Conservation (phyloP, 1,140 invertebrate genomes). For the Ceratitis capitata region DNA sequence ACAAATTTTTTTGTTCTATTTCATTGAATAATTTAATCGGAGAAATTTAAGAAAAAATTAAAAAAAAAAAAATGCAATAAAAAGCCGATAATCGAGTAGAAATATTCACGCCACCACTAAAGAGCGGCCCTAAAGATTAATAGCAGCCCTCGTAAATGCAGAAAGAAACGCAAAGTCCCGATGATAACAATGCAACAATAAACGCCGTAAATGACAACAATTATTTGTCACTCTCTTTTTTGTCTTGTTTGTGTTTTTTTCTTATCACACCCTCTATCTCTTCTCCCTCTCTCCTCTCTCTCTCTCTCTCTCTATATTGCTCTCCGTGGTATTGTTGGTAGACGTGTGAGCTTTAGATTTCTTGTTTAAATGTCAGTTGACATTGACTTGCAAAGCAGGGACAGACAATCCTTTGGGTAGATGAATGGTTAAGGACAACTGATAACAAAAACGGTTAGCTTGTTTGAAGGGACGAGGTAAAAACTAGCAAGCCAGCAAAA, state of each 20-base stretch:
- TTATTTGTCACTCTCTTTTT: background rate
- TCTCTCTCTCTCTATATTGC: no score
- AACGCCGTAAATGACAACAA: slow-evolving; percentile 12
- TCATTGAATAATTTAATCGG: no score
- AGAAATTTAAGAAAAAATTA: no score
- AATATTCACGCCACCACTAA: no score
- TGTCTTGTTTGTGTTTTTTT: no score
- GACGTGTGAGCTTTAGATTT: background rate
- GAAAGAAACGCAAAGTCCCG: background rate
- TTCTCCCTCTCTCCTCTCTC: no score
- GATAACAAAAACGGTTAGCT: background rate
- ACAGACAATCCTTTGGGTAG: background rate
- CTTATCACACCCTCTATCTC: no score
- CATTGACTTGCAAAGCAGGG: slow-evolving; percentile 27
- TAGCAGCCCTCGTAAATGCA: background rate
- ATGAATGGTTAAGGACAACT: background rate
- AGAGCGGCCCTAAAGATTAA: no score
- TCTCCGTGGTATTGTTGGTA: no score
- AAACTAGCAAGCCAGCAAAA: background rate
- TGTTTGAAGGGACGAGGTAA: background rate
- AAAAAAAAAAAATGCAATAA: no score
- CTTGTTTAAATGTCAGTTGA: slow-evolving; percentile 28
- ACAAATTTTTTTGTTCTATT: no score
- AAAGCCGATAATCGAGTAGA: no score
- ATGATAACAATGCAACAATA: slow-evolving; percentile 10